Conservation (phyloP, 2,888 invertebrate species). For the Gastracanthus pulcherrimus region DNA sequence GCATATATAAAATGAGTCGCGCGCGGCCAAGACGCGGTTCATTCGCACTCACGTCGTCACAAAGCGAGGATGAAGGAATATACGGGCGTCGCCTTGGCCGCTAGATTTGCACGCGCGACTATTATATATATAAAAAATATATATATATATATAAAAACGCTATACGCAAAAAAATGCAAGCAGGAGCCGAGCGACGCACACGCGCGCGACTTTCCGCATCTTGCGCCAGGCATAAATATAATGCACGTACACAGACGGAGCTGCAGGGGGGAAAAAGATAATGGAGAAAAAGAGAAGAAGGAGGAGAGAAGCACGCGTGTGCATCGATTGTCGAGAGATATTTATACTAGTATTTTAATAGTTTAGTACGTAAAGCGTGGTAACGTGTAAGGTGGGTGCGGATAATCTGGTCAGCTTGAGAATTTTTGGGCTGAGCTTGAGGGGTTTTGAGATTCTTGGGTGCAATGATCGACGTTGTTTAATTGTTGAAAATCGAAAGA, state of each 20-base stretch:
- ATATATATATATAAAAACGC: constrained; percentile 28
- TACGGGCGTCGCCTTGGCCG: background rate
- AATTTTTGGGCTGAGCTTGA: no score
- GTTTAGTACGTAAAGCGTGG: constrained; percentile 72
- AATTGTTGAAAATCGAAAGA: no score
- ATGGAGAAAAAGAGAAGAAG: constrained; percentile 56
- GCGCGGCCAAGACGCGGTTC: constrained; percentile 3
- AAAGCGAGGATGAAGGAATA: constrained; percentile 32
- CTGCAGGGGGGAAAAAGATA: background rate
- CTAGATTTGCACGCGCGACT: constrained; percentile 59
- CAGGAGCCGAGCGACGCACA: constrained; percentile 44
- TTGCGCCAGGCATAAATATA: background rate
- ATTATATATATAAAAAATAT: constrained; percentile 44
- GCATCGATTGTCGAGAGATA: constrained; percentile 73
- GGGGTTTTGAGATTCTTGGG: no score
- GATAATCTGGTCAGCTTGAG: no score
- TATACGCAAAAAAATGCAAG: constrained; percentile 46
- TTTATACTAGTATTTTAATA: constrained; percentile 77
- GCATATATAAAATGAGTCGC: constrained; percentile 56
- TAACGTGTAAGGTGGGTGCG: constrained; percentile 57
- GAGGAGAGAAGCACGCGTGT: constrained; percentile 58
- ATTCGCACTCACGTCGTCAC: background rate
- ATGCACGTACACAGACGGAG: background rate
- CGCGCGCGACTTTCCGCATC: background rate
- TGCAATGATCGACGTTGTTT: no score